Base-by-base conservation (phyloP, 2,797 vertebrate species). In the Pelodytes ibericus region DNA sequence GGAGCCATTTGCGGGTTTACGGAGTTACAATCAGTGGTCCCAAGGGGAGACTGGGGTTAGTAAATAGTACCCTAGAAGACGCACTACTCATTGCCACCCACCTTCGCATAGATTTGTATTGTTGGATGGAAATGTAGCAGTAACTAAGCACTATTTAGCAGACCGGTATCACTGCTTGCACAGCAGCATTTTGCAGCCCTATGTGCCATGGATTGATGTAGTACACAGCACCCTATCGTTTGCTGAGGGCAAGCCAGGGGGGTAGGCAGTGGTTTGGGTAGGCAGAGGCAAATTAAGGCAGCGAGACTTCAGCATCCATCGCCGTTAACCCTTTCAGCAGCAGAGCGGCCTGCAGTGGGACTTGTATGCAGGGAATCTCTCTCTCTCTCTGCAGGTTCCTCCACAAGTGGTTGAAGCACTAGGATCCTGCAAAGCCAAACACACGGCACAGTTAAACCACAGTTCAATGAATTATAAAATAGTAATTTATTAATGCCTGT, bases 231-330 rank as follows among this genome's bases (percentile, higher is more conserved):
- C 24, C 18, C 10, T 49, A 36, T n/a, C 56, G 47, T 44, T 27
- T 49, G 29, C 20, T 36, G 60, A 5, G 41, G 31, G 2, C 64
- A 53, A 71, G 49, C 58, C 49, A 26, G 30, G 16, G 22, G 47
- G 59, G 24, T 39, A 22, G 26, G 59, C 8, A n/a, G n/a, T n/a
- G 15, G 13, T 29, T 49, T 57, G 24, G 36, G 47, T 18, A 39
- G 30, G 44, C 27, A 36, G 25, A 44, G n/a, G 41, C 13, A 31
- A 39, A 25, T 67, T 66, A 73, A 67, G 69, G 75, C 63, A 67
- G 56, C 56, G 36, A 66, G 70, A 26, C 56, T 66, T 60, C 56
- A 67, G 25, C n/a, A 39, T 67, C n/a, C 39, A 16, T 58, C 53
- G 39, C 25, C 47, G 31, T 51, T 62, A 25, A 33, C 49, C 49